Evolutionary conservation across 1,140 invertebrate genomes (phyloP), one percentile per base, ranked within the genome.

Genomic region (Zaprionus davidi): DNA sequence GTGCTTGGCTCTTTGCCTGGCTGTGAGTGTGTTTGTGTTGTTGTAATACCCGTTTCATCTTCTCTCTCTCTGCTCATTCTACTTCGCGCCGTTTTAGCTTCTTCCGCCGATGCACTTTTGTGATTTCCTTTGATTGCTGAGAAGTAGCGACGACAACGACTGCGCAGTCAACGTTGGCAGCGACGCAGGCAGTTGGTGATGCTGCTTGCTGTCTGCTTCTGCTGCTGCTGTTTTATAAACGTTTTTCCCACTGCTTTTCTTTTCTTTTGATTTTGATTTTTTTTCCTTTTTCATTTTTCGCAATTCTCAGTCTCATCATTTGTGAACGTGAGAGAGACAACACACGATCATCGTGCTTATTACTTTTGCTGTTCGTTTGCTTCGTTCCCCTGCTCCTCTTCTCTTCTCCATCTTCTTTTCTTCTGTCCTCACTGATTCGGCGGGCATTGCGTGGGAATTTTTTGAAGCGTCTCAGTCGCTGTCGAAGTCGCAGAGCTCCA

Each of bases 41-140:
- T 79, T 85, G 81, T 88, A 90, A 90, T 85, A 88, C 86, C 79
- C 82, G 86, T 85, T 88, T 88, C 82, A 73, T 90, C 76, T 90
- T 90, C 79, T 85, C 76, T 90, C 85, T 90, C 79, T 85, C 76
- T 90, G 69, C 69, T 62, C 81, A 83, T 85, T 90, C 86, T 88
- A 79, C 81, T 88, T 88, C 86, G 81, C 85, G 80, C 84, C 84
- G 84, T 87, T 86, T 87, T 80, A 88, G 83, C 78, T 76, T 84
- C 83, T 90, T 81, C 80, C 78, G 84, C 80, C 76, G 81, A 85
- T 88, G 85, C 86, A 85, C 82, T 90, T 90, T 88, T 88, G 81
- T 90, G 81, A 85, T 88, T 88, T 88, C 85, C 85, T 88, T 87
- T 76, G 70, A 77, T 67, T 77, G 64, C 58, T 74, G 41, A 53